Conservation (phyloP, 2,888 invertebrate species). For the Hemithea aestivaria region DNA sequence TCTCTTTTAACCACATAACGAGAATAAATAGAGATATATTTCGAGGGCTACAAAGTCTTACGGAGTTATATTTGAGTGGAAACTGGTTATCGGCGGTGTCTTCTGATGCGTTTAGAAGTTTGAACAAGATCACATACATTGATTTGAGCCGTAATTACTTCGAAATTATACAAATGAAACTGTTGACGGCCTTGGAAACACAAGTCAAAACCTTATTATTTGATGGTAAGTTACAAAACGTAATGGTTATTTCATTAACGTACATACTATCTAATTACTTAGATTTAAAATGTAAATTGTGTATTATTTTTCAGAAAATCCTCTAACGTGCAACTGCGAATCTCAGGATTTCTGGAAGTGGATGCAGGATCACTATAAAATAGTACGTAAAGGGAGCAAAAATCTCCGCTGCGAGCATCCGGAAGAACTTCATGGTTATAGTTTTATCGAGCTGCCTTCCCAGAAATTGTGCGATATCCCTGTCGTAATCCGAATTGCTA, state of each 20-base stretch:
- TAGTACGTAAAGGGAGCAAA: conserved; percentile 79
- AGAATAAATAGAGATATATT: conserved; percentile 87
- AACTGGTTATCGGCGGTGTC: conserved; percentile 90
- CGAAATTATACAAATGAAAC: conserved; percentile 87
- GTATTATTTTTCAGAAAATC: conserved; percentile 84
- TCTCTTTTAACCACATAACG: conserved; percentile 90
- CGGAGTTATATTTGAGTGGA: conserved; percentile 87
- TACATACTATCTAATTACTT: too few relatives aligned
- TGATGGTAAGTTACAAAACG: conserved; percentile 82
- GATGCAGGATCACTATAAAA: conserved; percentile 92
- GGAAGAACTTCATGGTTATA: conserved; percentile 85
- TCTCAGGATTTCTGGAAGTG: conserved; percentile 95
- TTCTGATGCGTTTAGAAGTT: conserved; percentile 86
- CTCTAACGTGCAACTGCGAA: conserved; percentile 93
- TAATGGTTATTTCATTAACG: background rate
- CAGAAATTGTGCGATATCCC: conserved; percentile 92
- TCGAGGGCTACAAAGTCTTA: conserved; percentile 85
- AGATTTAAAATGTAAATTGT: too few relatives aligned
- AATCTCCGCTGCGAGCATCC: conserved; percentile 90
- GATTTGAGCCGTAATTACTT: conserved; percentile 92
- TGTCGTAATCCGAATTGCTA: conserved; percentile 88
- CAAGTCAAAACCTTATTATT: conserved; percentile 87
- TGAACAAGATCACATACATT: conserved; percentile 86
- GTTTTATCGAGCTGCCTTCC: conserved; percentile 88
- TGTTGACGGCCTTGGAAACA: conserved; percentile 88